phyloP scores from a whole-genome alignment of 2,888 invertebrate species.

The Poecilus cupreus region DNA sequence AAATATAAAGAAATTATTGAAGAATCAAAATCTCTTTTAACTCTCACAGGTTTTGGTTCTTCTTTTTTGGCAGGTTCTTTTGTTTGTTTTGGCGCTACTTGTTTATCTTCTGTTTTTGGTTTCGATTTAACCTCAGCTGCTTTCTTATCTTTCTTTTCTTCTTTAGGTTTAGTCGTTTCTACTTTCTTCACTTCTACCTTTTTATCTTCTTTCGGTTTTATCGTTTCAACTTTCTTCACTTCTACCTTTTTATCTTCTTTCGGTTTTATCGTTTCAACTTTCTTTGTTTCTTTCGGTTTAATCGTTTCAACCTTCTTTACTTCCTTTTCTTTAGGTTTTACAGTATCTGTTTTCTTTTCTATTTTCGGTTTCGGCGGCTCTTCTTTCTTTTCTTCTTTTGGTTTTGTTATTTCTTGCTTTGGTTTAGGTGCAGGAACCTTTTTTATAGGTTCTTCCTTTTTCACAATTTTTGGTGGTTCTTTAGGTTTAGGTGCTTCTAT shows the following conservation, averaged over 20 bases:
- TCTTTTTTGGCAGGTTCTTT: constrained; percentile 60
- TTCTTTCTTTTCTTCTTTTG: constrained; percentile 40
- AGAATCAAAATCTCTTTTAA: constrained; percentile 67
- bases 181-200: constrained; percentile 52
- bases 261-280: constrained; percentile 61
- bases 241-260: constrained; percentile 65
- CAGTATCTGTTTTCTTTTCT: constrained; percentile 65
- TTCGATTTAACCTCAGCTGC: constrained; percentile 16
- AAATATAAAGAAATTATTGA: constrained; percentile 73
- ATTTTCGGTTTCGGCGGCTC: constrained; percentile 62
- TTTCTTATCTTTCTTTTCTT: constrained; percentile 63
- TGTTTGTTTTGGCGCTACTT: constrained; percentile 66
- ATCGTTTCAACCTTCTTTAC: constrained; percentile 38
- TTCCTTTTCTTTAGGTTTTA: constrained; percentile 43
- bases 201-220: constrained; percentile 18
- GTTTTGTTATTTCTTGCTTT: constrained; percentile 61
- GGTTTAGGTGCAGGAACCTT: neutral
- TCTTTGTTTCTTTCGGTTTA: constrained; percentile 39
- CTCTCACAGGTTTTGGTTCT: constrained; percentile 64
- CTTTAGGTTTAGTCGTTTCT: constrained; percentile 60
- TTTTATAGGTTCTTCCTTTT: constrained; percentile 36
- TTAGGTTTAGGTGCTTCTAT: constrained; percentile 63
- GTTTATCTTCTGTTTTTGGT: constrained; percentile 61
- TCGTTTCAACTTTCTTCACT: constrained; percentile 55
- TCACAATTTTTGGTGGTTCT: constrained; percentile 57